These are phyloP conservation scores for Suncus etruscus DNA, from an alignment of 2,113 vertebrate species.

Conservation along the genomic window DNA sequence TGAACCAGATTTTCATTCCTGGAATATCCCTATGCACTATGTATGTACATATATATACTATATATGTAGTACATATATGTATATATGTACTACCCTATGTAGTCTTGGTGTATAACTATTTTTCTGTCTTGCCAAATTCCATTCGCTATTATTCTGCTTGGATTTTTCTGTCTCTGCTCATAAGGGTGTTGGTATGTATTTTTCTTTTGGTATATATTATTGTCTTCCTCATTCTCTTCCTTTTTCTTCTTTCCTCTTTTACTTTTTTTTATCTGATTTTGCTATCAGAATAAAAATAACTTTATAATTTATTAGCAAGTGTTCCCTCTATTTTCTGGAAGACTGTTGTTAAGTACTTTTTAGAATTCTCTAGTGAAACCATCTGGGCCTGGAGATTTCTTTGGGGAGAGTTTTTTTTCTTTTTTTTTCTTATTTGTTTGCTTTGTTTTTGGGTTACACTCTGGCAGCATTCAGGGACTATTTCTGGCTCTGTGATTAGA, in stretches of 20 bases:
- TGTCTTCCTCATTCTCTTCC: background rate
- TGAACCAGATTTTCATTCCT: background rate
- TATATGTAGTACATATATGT: too few relatives aligned
- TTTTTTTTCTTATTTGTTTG: too few relatives aligned
- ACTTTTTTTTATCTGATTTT: background rate
- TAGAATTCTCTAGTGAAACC: constrained; percentile 29
- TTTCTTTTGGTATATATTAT: too few relatives aligned
- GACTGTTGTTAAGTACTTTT: constrained; percentile 13
- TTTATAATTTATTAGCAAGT: constrained; percentile 31
- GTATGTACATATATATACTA: too few relatives aligned
- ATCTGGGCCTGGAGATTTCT: background rate
- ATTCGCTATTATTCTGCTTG: constrained; percentile 38
- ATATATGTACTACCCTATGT: too few relatives aligned
- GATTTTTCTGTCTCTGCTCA: constrained; percentile 1
- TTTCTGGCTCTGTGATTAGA: too few relatives aligned
- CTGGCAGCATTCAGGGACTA: too few relatives aligned
- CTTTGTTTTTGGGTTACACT: too few relatives aligned
- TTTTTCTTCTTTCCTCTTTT: background rate
- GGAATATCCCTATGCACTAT: background rate
- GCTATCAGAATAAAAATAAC: background rate
- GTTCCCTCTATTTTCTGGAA: constrained; percentile 20
- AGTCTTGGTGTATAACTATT: background rate
- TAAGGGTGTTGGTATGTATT: background rate
- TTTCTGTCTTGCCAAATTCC: constrained; percentile 47
- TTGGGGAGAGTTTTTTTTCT: background rate